Evolutionary conservation across 2,888 invertebrate species (phyloP), one percentile per base, ranked within the genome.

Genomic region (Odontomyia ornata): DNA sequence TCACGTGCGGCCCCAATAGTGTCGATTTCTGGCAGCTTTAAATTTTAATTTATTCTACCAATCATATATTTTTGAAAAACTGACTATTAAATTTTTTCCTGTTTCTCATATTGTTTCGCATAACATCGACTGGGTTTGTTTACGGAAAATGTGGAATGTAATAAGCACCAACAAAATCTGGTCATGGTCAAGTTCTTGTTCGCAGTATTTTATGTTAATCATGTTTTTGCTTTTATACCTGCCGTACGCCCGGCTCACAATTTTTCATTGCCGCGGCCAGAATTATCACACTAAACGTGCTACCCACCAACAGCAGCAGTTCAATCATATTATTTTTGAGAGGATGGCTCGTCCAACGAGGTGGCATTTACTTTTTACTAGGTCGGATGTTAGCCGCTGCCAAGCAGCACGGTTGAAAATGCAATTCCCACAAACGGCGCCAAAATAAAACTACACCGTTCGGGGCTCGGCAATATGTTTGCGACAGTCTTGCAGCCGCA

Each of bases 371-470:
- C 3, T 36, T 36, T 36, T 36, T 9, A 36, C 36, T 3, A 9
- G 36, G 5, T 3, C 36, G 36, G 36, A 36, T 36, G 36, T 36
- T 36, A 5, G 5, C 36, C 36, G 36, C 9, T 3, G 36, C 36
- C 36, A 36, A 9, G 36, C 36, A 9, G 9, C 30, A 7, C 36
- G 36, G 11, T 15, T 11, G 62, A 9, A 62, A 62, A 65, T 18
- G 18, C 30, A 65, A 30, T 28, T 65, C 65, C 65, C 18, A 65
- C 65, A 65, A 30, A 15, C 65, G 15, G 65, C 65, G 65, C 65
- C 65, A 65, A 65, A 65, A 65, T 36, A 65, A 27, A 25, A 25
- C 27, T n/a, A 27, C 27, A 27, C 11, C 11, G 62, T 27, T 62
- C 62, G 9, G 15, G 62, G 9, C 27, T 36, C 9, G 9, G 9